Evolutionary conservation across 2,113 vertebrate species (phyloP).

Genomic region (Grammomys dolichurus): DNA sequence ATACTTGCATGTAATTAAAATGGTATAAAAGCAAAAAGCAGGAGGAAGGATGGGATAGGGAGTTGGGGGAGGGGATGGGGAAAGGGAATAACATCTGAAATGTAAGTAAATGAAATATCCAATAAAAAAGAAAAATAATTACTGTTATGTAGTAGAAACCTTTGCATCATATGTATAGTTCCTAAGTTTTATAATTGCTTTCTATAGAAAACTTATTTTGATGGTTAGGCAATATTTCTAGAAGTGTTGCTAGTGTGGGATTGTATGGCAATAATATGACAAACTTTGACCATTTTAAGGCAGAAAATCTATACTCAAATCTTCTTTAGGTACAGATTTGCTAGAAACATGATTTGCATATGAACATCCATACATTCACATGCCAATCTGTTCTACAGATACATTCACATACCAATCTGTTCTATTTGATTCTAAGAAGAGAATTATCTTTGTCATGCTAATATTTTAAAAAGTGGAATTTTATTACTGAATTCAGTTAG

Average conservation of each 20-base stretch:
- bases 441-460: conserved; percentile 32
- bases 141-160: background rate
- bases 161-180: background rate
- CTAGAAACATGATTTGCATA: background rate
- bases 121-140: no score
- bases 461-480: background rate
- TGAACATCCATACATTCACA: background rate
- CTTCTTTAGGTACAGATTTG: background rate
- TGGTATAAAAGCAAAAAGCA: no score
- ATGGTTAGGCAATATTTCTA: background rate
- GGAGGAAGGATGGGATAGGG: no score
- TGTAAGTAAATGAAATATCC: no score
- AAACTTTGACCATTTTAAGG: conserved; percentile 17
- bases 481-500: background rate
- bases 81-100: no score
- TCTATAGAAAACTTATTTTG: background rate
- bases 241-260: background rate
- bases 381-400: background rate
- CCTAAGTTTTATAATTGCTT: conserved; percentile 25
- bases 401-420: background rate
- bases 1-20: no score
- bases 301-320: background rate
- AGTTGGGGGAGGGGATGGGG: no score
- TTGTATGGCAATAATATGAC: background rate
- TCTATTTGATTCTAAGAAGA: background rate